A percentile compares a stretch with the other conserved stretches of the same genome.
phyloP scores from a whole-genome alignment of 2,113 vertebrate species.

The Pycnonotus jocosus region DNA sequence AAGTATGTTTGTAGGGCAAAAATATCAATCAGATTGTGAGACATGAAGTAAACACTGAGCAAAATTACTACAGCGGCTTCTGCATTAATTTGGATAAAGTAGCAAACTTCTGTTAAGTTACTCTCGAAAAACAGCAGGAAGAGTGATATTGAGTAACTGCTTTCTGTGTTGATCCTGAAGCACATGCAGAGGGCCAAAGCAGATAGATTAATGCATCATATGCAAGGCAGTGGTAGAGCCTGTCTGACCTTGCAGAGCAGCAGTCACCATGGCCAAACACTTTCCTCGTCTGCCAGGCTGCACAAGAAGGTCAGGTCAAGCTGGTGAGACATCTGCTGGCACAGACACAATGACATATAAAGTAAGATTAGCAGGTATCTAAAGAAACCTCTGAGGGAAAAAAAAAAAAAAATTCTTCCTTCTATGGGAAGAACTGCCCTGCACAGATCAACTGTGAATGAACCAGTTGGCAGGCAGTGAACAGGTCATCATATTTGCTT shows the following conservation, averaged over 20 bases:
- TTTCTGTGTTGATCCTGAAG: background rate
- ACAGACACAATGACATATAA: background rate
- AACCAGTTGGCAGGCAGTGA: background rate
- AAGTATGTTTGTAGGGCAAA: background rate
- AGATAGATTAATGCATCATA: background rate
- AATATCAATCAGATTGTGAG: background rate
- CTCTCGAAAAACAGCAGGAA: background rate
- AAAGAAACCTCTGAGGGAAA: background rate
- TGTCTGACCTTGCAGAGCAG: background rate
- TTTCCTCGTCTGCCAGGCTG: background rate
- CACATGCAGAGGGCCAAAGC: fast-evolving
- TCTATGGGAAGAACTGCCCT: background rate
- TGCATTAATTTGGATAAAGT: background rate
- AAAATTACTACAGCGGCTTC: background rate
- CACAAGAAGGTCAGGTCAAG: background rate
- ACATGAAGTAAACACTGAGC: background rate
- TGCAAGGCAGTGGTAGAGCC: background rate
- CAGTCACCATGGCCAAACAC: background rate
- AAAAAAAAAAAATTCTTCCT: background rate
- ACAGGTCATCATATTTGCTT: background rate
- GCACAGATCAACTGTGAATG: background rate
- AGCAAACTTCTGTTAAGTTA: background rate
- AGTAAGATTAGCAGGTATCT: background rate
- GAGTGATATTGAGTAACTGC: background rate
- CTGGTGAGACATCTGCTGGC: background rate